Evolutionary conservation across 2,113 vertebrate genomes (phyloP).

Genomic region (Psilopogon haemacephalus): DNA sequence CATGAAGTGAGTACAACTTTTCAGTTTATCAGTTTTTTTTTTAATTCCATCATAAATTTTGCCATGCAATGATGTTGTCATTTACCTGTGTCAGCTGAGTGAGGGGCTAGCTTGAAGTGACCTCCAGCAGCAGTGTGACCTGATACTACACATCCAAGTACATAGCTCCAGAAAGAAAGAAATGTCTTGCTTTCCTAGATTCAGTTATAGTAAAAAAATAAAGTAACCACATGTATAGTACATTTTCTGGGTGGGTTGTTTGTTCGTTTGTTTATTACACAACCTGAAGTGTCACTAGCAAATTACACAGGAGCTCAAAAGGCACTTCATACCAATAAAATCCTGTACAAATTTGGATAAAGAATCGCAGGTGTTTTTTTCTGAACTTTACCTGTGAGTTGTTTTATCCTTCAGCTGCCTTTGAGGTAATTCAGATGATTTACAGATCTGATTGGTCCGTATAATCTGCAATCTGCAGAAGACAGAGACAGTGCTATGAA

Average conservation of each 20-base stretch:
- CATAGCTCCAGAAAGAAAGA: background rate
- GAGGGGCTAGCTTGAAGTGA: background rate
- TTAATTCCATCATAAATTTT: background rate
- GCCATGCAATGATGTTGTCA: background rate
- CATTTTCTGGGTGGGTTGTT: background rate
- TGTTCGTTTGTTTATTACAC: background rate
- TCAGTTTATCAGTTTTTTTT: background rate
- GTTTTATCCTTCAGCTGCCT: background rate
- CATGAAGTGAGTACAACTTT: background rate
- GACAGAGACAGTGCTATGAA: background rate
- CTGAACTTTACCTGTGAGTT: background rate
- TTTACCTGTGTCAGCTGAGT: background rate
- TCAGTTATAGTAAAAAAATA: background rate
- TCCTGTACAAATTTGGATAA: background rate
- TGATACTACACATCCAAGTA: background rate
- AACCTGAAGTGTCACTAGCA: background rate
- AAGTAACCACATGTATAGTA: background rate
- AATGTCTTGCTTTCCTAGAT: fast-evolving
- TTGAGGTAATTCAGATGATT: background rate
- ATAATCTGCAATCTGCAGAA: background rate
- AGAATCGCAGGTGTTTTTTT: background rate
- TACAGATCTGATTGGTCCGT: background rate
- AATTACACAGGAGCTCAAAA: background rate
- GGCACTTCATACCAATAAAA: background rate
- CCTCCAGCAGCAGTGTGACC: background rate